Percentiles rank a stretch among this genome's conserved stretches.
Evolutionary conservation across 92 coral and sea anemone genomes (phyloP).

Genomic region (Galaxea fascicularis): DNA sequence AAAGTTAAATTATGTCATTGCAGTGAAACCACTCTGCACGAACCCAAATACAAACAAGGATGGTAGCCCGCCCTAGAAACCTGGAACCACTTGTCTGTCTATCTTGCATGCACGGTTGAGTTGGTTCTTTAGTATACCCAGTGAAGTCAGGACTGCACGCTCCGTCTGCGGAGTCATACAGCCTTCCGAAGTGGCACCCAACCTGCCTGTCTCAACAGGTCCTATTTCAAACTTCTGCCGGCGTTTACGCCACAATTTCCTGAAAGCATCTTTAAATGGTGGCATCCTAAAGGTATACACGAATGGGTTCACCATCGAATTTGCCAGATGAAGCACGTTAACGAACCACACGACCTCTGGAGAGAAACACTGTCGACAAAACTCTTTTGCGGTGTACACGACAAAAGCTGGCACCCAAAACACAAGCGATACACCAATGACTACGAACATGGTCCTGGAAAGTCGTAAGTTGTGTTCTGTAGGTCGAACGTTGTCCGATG

Average conservation of each 20-base stretch:
- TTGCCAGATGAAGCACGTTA: constrained; percentile 3
- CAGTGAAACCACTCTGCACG: no score
- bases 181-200: no score
- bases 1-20: no score
- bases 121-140: no score
- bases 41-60: no score
- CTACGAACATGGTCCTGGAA: neutral
- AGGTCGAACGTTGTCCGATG: no score
- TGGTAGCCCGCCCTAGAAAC: no score
- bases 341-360: neutral
- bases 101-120: no score
- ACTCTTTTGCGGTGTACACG: neutral
- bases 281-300: constrained; percentile 22
- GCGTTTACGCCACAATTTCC: neutral
- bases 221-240: neutral
- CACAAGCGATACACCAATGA: neutral
- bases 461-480: neutral
- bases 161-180: no score
- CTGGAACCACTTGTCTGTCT: no score
- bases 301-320: constrained; percentile 13
- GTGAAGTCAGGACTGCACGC: no score
- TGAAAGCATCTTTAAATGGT: neutral
- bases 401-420: constrained; percentile 13
- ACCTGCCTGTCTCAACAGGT: neutral
- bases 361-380: neutral